These are phyloP conservation scores for Halcyon senegalensis DNA, from an alignment of 2,113 vertebrate species.

Conservation along the genomic window DNA sequence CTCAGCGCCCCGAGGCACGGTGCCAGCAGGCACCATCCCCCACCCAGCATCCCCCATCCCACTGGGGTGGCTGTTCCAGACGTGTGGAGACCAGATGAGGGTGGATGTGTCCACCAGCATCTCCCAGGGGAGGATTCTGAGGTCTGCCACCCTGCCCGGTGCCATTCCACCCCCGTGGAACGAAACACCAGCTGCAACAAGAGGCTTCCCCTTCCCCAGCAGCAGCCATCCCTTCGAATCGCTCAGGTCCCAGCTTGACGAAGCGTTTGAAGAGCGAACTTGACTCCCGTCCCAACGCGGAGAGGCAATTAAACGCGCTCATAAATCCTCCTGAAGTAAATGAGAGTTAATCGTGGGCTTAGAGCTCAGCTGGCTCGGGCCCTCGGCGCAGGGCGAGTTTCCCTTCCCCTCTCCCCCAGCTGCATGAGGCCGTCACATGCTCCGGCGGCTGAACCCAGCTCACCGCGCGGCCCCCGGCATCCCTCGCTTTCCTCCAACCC, in stretches of 20 bases:
- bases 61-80: fast-evolving
- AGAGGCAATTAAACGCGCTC: conserved; percentile 31
- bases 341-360: conserved; percentile 23
- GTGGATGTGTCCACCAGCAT: not conserved
- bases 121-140: fast-evolving
- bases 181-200: fast-evolving
- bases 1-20: not conserved
- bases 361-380: not conserved
- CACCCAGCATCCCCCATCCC: fast-evolving
- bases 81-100: fast-evolving
- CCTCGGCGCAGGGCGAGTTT: not conserved
- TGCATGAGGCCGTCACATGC: not conserved
- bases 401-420: not conserved
- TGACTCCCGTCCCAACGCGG: not conserved
- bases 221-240: not conserved
- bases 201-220: not conserved
- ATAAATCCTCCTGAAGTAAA: conserved; percentile 49
- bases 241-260: conserved; percentile 9
- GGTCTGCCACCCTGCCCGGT: not conserved
- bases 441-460: fast-evolving
- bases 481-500: not conserved
- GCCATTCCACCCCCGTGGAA: not conserved
- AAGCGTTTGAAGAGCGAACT: not conserved
- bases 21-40: not conserved
- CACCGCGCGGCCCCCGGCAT: fast-evolving